Percentiles rank a stretch among this genome's conserved stretches.
Conservation (phyloP, 2,888 invertebrate genomes). For the Stenurella melanura region DNA sequence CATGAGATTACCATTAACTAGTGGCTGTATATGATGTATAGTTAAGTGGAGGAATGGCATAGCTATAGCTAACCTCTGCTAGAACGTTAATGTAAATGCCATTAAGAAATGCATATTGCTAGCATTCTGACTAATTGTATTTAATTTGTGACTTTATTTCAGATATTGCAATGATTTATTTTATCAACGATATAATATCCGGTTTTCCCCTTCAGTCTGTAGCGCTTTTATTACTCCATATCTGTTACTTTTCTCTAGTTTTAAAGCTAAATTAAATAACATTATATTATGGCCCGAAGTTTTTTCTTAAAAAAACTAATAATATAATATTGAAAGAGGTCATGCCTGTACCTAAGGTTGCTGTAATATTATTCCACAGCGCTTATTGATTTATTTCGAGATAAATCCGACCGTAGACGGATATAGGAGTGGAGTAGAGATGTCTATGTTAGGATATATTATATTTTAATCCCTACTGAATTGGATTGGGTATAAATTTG, state of each 20-base stretch:
- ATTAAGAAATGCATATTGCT: too few species aligned
- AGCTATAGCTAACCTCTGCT: too few species aligned
- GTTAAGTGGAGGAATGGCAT: too few species aligned
- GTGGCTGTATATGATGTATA: too few species aligned
- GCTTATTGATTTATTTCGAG: constrained; percentile 24
- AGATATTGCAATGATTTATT: too few species aligned
- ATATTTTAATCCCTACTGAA: not conserved
- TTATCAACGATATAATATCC: too few species aligned
- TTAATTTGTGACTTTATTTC: too few species aligned
- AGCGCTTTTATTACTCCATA: not conserved
- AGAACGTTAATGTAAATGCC: too few species aligned
- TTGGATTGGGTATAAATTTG: not conserved
- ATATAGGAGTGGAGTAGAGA: constrained; percentile 9
- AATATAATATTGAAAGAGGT: not conserved
- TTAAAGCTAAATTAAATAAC: not conserved
- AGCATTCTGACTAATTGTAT: too few species aligned
- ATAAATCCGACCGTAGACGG: constrained; percentile 59
- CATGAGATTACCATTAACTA: too few species aligned
- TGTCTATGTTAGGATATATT: not conserved
- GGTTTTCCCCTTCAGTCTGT: too few species aligned
- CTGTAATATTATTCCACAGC: constrained; percentile 18
- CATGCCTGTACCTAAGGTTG: not conserved
- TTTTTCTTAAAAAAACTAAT: not conserved
- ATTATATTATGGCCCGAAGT: not conserved
- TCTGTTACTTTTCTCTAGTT: not conserved